phyloP scores from a whole-genome alignment of 2,113 vertebrate species.

The Entomyzon cyanotis region DNA sequence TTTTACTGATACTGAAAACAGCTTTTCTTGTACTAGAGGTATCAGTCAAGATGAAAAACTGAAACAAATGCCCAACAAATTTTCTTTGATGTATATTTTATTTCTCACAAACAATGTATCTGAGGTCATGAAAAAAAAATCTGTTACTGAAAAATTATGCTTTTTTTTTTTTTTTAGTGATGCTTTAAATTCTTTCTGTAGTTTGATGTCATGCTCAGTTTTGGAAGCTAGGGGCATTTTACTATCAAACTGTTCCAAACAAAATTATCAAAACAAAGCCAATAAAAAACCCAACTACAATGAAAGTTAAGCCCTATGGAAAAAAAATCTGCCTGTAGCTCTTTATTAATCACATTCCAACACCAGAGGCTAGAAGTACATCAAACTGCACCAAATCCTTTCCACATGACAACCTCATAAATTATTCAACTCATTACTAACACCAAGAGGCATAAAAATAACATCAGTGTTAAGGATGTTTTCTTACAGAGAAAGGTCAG shows the following conservation, averaged over 20 bases:
- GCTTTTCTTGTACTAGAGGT: background rate
- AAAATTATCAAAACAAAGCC: conserved; percentile 62
- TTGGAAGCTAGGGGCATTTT: conserved; percentile 54
- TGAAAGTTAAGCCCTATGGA: conserved; percentile 53
- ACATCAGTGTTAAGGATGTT: conserved; percentile 80
- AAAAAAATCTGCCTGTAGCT: conserved; percentile 68
- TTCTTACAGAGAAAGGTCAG: conserved; percentile 75
- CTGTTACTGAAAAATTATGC: background rate
- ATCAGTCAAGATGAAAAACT: conserved; percentile 4
- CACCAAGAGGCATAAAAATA: conserved; percentile 79
- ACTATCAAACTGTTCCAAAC: conserved; percentile 24
- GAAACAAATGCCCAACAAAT: background rate
- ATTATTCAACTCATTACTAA: conserved; percentile 92
- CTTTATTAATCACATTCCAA: conserved; percentile 83
- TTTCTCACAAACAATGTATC: conserved; percentile 27
- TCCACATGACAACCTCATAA: conserved; percentile 89
- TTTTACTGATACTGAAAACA: conserved; percentile 3
- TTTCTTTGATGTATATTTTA: conserved; percentile 31
- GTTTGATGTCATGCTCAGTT: conserved; percentile 2
- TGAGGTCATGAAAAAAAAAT: background rate
- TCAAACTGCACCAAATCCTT: conserved; percentile 83
- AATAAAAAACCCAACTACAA: background rate
- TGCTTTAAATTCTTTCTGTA: background rate
- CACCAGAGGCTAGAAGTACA: conserved; percentile 77
- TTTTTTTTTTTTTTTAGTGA: background rate